phyloP scores from a whole-genome alignment of 2,113 vertebrate genomes.

The Mus pahari region DNA sequence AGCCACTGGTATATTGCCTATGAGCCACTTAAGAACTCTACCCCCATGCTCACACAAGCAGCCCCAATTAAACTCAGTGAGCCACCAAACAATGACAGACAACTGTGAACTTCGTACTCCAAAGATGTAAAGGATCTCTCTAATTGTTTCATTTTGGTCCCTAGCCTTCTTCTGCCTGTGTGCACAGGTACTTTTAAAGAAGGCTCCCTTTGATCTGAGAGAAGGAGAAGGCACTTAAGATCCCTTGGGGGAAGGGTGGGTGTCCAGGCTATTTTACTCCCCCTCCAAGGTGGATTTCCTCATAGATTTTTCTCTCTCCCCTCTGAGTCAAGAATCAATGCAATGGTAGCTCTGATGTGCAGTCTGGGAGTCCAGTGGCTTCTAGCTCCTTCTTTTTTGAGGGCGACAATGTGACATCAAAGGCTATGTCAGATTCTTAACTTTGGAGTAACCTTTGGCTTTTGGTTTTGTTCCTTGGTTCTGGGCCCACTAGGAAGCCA shows the following conservation, averaged over 20 bases:
- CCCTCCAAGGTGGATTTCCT: background rate
- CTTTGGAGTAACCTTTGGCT: background rate
- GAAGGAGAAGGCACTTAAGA: background rate
- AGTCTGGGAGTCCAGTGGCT: background rate
- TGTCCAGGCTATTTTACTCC: accelerated
- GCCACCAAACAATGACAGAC: background rate
- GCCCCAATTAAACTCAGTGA: background rate
- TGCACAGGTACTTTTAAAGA: background rate
- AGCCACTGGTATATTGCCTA: background rate
- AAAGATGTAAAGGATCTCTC: background rate
- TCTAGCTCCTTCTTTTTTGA: background rate
- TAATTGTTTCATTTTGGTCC: background rate
- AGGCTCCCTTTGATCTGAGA: background rate
- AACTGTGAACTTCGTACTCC: background rate
- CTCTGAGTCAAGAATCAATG: background rate
- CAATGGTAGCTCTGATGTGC: background rate
- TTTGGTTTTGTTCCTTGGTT: background rate
- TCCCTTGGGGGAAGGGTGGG: too few relatives aligned
- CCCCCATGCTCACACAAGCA: background rate
- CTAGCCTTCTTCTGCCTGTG: too few relatives aligned
- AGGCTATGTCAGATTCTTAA: background rate
- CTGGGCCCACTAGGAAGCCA: background rate
- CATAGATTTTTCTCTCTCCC: background rate
- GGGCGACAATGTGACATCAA: background rate
- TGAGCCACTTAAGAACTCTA: too few relatives aligned